phyloP scores from a whole-genome alignment of 1,140 invertebrate species.

The Diprion similis region DNA sequence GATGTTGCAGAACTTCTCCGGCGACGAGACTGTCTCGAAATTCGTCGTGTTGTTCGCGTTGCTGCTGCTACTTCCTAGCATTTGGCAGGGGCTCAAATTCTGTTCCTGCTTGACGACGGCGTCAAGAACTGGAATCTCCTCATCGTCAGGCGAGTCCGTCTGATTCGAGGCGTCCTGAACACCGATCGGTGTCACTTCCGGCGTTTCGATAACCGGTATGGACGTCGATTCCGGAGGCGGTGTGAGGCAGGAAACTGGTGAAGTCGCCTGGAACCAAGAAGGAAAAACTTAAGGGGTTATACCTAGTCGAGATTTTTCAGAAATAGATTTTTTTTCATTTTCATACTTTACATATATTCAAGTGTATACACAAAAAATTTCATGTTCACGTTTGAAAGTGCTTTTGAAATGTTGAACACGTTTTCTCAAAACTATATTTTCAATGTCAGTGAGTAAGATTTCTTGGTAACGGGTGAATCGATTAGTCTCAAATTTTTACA shows the following conservation, averaged over 20 bases:
- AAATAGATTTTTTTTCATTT: too few species aligned
- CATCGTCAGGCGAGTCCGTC: constrained; percentile 68
- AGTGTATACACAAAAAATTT: too few species aligned
- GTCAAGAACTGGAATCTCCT: constrained; percentile 42
- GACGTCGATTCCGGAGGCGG: constrained; percentile 66
- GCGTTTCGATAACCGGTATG: constrained; percentile 47
- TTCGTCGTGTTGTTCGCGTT: constrained; percentile 20
- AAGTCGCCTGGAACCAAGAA: constrained; percentile 62
- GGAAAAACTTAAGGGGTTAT: too few species aligned
- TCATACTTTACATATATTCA: too few species aligned
- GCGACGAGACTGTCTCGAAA: constrained; percentile 11
- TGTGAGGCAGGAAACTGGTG: constrained; percentile 65
- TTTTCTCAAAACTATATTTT: too few species aligned
- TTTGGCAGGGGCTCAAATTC: constrained; percentile 44
- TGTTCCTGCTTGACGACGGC: constrained; percentile 52
- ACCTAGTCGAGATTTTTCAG: too few species aligned
- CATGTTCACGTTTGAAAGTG: too few species aligned
- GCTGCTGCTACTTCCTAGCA: constrained; percentile 27
- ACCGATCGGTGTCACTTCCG: constrained; percentile 45
- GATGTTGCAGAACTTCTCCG: constrained; percentile 22
- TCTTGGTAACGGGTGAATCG: too few species aligned
- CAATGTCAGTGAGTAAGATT: too few species aligned
- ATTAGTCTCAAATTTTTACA: too few species aligned
- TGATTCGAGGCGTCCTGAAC: constrained; percentile 84
- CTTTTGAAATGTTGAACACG: too few species aligned